A percentile compares a stretch with the other conserved stretches of the same genome.
Evolutionary conservation across 2,797 vertebrate genomes (phyloP).

Genomic region (Mus minutoides): DNA sequence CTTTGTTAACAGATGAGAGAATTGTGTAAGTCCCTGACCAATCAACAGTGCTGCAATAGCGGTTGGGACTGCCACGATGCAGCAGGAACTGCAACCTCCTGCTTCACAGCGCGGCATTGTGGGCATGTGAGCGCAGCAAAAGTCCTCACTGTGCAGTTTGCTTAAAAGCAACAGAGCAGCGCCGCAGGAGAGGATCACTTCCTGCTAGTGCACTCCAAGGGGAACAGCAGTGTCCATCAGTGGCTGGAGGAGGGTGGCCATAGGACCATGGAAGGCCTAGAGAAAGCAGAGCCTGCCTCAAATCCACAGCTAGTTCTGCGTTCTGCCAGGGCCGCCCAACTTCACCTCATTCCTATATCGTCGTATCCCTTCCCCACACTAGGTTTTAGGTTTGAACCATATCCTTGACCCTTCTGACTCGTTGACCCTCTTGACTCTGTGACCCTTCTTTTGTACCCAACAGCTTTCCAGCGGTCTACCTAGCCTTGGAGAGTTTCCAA

Average conservation of each 20-base stretch:
- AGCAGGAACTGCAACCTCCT: rapidly evolving
- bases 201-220: conserved; percentile 44
- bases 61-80: rapidly evolving
- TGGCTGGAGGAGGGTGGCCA: neutral
- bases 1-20: neutral
- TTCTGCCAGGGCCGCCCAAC: neutral
- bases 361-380: neutral
- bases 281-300: neutral
- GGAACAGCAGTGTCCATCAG: neutral
- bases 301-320: neutral
- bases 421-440: too few species aligned
- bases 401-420: neutral
- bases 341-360: neutral
- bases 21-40: neutral
- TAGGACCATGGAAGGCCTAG: neutral
- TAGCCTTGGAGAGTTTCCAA: neutral
- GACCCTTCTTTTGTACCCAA: neutral
- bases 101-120: neutral
- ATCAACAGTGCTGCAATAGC: rapidly evolving
- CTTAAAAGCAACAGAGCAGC: conserved; percentile 68
- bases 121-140: neutral
- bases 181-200: conserved; percentile 43
- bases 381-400: neutral
- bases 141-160: conserved; percentile 47
- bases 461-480: neutral